These are phyloP conservation scores for Pelodiscus sinensis DNA, from an alignment of 2,113 vertebrate species.

Conservation along the genomic window DNA sequence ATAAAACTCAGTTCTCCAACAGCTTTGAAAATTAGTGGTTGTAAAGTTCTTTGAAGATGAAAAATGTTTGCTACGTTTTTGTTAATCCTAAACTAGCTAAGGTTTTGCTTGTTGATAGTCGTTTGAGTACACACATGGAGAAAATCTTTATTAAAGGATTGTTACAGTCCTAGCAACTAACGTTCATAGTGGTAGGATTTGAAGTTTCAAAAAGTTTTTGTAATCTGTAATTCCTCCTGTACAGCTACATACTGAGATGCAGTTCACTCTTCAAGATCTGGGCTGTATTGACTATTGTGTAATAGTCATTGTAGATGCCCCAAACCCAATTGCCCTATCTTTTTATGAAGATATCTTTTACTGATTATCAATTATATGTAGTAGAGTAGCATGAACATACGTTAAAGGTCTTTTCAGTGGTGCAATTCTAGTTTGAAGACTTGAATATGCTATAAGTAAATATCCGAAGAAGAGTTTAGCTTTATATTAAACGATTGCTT, in stretches of 20 bases:
- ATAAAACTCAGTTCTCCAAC: not conserved
- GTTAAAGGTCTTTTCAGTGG: not conserved
- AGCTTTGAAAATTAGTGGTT: not conserved
- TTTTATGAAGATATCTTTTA: not conserved
- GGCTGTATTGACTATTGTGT: not conserved
- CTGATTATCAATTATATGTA: not conserved
- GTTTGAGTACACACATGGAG: rapidly evolving
- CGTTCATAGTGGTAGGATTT: not conserved
- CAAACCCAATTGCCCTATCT: not conserved
- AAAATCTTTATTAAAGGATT: not conserved
- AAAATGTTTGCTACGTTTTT: not conserved
- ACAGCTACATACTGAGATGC: not conserved
- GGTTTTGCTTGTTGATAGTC: not conserved
- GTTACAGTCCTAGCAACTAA: not conserved
- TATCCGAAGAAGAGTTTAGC: not conserved
- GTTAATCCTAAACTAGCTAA: not conserved
- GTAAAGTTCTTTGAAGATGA: not conserved
- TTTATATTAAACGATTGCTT: not conserved
- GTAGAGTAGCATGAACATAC: not conserved
- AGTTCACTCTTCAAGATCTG: not conserved
- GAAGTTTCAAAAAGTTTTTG: not conserved
- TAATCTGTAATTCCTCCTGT: not conserved
- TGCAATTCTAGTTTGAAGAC: not conserved
- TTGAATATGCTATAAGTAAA: not conserved
- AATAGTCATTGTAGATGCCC: not conserved